A percentile compares a stretch with the other conserved stretches of the same genome.
Evolutionary conservation across 2,113 vertebrate genomes (phyloP).

Genomic region (Cryptomyrus ogoouensis): DNA sequence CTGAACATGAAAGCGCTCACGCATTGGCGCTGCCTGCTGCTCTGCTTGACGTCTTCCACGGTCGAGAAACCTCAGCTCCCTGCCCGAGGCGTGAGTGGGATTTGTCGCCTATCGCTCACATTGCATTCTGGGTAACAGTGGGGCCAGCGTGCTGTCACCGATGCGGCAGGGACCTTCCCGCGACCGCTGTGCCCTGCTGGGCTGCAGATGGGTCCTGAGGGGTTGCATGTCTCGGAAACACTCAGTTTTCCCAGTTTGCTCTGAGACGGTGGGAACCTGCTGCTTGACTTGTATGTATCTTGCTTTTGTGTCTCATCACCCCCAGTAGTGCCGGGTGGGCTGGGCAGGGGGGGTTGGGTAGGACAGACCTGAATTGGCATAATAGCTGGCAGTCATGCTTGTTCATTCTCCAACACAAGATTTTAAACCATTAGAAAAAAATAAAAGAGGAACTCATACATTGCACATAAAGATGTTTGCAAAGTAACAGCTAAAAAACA

Average conservation of each 20-base stretch:
- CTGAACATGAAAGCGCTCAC: not conserved
- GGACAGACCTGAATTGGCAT: not conserved
- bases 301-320: not conserved
- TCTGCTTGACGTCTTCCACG: conserved; percentile 17
- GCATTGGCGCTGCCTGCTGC: not conserved
- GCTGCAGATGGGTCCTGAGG: not conserved
- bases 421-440: not conserved
- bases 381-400: not conserved
- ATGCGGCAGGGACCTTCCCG: not conserved
- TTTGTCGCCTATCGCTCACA: not conserved
- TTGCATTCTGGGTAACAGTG: not conserved
- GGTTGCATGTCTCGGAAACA: conserved; percentile 9
- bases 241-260: conserved; percentile 55
- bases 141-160: not conserved
- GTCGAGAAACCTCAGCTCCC: conserved; percentile 13
- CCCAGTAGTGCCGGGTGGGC: not conserved
- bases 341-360: not conserved
- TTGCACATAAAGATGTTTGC: not conserved
- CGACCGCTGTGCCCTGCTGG: not conserved
- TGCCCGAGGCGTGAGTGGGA: conserved; percentile 32
- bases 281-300: conserved; percentile 22
- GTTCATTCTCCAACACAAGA: not conserved
- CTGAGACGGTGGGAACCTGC: conserved; percentile 31
- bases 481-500: not conserved
- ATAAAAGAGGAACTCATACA: not conserved